Evolutionary conservation across 2,797 vertebrate genomes (phyloP), one percentile per base, ranked within the genome.

Genomic region (Ateles fusciceps): DNA sequence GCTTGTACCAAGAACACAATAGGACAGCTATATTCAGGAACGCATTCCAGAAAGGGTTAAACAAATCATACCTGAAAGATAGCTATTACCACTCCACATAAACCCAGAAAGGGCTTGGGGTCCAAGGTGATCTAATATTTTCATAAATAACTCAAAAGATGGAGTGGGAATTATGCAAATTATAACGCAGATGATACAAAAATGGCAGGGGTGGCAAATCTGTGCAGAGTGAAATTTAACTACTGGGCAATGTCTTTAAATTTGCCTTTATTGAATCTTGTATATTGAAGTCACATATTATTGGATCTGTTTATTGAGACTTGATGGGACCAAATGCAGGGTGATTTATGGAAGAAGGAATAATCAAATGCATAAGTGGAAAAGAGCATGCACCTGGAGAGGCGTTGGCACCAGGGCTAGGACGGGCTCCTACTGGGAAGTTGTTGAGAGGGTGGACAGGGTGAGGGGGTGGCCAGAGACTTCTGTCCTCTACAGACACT

Each of bases 231-330:
- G 84, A 90, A 96, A 97, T 97, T 89, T 95, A 97, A 97, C 96
- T 95, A 95, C 88, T 92, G 96, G 95, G 95, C 95, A 95, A 91
- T 89, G 96, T 97, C 94, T 94, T 97, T 97, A 98, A 96, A 97
- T 97, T 94, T 92, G 57, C 92, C 89, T 96, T 97, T 96, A 97
- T 96, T 95, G 95, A 95, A 97, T 97, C 97, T 96, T 91, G 71
- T 94, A 91, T 97, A 96, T 90, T 96, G 96, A 93, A 98, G 97
- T 95, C 96, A 97, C 96, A 95, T 85, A 88, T 97, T 97, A 97
- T 84, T 93, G 33, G 94, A 94, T 94, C 79, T 97, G 93, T 97
- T 97, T 97, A 97, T 64, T 57, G 97, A 92, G 81, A 95, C 64
- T 83, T 86, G 55, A 50, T 75, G 95, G 88, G 90, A 89, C 83